Conservation (phyloP, 1,140 invertebrate genomes). For the Drosophila nigrodunni region DNA sequence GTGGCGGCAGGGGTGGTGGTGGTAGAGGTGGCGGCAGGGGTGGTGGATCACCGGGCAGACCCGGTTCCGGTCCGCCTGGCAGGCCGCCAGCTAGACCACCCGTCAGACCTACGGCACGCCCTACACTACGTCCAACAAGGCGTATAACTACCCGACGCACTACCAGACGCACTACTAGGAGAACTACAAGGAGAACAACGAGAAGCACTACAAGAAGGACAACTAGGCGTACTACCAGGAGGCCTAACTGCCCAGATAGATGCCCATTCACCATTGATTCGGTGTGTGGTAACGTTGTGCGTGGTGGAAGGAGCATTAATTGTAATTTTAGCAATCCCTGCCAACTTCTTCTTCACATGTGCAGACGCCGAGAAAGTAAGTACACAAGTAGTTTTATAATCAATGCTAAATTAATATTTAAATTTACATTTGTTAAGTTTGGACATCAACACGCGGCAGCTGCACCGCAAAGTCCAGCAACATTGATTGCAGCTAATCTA, state of each 20-base stretch:
- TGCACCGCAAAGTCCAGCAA: background rate
- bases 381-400: too few species aligned
- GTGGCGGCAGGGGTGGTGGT: too few species aligned
- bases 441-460: background rate
- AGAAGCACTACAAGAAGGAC: too few species aligned
- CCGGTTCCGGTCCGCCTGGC: too few species aligned
- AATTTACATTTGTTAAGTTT: background rate
- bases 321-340: conserved; percentile 18
- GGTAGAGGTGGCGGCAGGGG: too few species aligned
- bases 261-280: background rate
- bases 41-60: too few species aligned
- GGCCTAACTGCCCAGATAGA: background rate
- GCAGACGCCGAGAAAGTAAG: background rate
- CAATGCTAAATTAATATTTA: background rate
- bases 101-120: background rate
- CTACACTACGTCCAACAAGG: background rate
- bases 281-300: conserved; percentile 1
- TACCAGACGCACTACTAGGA: background rate
- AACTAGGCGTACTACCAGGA: background rate
- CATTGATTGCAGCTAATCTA: background rate
- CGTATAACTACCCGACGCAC: background rate
- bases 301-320: background rate
- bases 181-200: background rate
- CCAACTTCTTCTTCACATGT: background rate
- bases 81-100: too few species aligned